Percentiles rank a stretch among this genome's conserved stretches.
Conservation (phyloP, 2,797 vertebrate species). For the Echeneis naucrates region DNA sequence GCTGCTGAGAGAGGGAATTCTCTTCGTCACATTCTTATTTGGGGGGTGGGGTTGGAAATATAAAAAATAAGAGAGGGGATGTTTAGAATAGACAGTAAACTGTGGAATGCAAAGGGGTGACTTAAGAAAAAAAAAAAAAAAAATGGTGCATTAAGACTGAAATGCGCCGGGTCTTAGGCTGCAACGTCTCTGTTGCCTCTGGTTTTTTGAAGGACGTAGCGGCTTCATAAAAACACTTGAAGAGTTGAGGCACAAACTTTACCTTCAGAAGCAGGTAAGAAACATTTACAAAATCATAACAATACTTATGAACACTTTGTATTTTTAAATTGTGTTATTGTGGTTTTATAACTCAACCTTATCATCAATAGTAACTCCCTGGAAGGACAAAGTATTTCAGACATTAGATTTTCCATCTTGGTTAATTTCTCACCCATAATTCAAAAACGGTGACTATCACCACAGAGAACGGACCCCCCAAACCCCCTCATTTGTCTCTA, state of each 20-base stretch:
- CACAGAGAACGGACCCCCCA: too few species aligned
- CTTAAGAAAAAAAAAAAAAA: too few species aligned
- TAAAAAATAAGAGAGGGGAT: constrained; percentile 46
- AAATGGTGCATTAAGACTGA: constrained; percentile 20
- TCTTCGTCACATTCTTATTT: constrained; percentile 44
- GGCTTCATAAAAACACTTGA: constrained; percentile 27
- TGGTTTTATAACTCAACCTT: neutral
- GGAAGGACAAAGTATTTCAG: constrained; percentile 7
- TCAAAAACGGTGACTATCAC: constrained; percentile 41
- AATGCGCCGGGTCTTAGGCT: constrained; percentile 4
- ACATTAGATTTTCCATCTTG: constrained; percentile 44
- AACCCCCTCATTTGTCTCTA: constrained; percentile 41
- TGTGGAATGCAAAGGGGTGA: too few species aligned
- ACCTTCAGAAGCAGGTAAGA: constrained; percentile 66
- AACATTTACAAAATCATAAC: constrained; percentile 1
- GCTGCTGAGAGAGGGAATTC: constrained; percentile 48
- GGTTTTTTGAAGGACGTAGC: constrained; percentile 22
- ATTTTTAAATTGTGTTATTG: neutral
- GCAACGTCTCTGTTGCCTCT: neutral
- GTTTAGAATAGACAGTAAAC: constrained; percentile 11
- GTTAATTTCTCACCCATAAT: constrained; percentile 16
- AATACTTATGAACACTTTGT: too few species aligned
- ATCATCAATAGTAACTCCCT: neutral
- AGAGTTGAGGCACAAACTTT: constrained; percentile 12
- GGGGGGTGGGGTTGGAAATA: constrained; percentile 40